Conservation (phyloP, 2,888 invertebrate species). For the Ochlodes sylvanus region DNA sequence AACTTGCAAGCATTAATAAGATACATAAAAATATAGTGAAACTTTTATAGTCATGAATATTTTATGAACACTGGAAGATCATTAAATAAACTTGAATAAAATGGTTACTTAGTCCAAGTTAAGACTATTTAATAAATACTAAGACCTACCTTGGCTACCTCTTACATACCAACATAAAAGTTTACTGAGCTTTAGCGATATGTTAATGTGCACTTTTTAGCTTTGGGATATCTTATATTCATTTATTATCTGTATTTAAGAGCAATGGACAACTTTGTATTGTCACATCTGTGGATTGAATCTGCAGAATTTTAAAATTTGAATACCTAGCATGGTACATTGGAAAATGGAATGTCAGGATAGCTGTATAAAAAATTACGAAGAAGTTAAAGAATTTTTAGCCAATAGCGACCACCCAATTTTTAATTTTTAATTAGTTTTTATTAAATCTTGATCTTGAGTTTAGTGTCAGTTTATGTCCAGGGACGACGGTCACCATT, state of each 20-base stretch:
- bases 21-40: constrained; percentile 11
- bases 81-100: constrained; percentile 12
- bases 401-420: too few species aligned
- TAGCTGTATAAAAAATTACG: neutral
- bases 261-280: neutral
- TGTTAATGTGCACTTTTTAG: neutral
- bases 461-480: too few species aligned
- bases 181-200: neutral
- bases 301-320: neutral
- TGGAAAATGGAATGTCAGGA: neutral
- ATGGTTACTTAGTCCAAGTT: constrained; percentile 2
- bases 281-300: too few species aligned
- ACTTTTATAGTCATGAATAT: constrained; percentile 14
- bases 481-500: too few species aligned
- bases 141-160: neutral
- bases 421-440: too few species aligned
- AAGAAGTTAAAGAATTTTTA: too few species aligned
- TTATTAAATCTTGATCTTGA: too few species aligned
- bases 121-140: constrained; percentile 4
- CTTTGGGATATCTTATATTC: neutral
- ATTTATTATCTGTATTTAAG: constrained; percentile 1
- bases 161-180: neutral
- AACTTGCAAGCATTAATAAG: neutral
- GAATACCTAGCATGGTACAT: neutral
- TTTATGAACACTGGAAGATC: constrained; percentile 7